These are phyloP conservation scores for Polymixis lichenea DNA, from an alignment of 2,888 invertebrate species.

Conservation along the genomic window DNA sequence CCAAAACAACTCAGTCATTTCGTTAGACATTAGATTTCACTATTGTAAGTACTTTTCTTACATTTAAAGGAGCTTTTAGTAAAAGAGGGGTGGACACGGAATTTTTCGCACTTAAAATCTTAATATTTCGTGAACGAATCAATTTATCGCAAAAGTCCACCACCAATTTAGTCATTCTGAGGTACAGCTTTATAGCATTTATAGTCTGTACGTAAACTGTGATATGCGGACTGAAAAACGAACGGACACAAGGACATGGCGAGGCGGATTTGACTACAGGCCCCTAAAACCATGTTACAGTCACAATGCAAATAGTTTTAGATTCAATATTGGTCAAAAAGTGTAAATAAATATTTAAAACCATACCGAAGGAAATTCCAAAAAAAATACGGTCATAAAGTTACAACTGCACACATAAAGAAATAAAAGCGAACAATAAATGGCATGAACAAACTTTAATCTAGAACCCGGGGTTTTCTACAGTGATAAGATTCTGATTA, in stretches of 20 bases:
- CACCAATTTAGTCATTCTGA: neutral
- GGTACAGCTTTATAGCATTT: neutral
- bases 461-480: constrained; percentile 35
- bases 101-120: neutral
- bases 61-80: neutral
- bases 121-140: neutral
- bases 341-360: too few species aligned
- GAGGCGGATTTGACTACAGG: neutral
- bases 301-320: neutral
- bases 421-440: constrained; percentile 41
- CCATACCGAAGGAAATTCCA: neutral
- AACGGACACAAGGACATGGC: neutral
- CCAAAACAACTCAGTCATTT: too few species aligned
- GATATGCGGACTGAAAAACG: neutral
- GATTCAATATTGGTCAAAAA: too few species aligned
- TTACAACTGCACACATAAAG: constrained; percentile 4
- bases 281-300: neutral
- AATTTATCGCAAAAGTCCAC: too few species aligned
- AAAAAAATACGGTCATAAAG: constrained; percentile 17
- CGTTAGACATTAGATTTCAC: neutral
- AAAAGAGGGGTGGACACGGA: too few species aligned
- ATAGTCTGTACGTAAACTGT: neutral
- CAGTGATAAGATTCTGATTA: constrained; percentile 51
- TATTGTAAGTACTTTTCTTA: neutral
- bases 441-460: constrained; percentile 30